phyloP scores from a whole-genome alignment of 2,113 vertebrate genomes.

The Puffinus mauretanicus region DNA sequence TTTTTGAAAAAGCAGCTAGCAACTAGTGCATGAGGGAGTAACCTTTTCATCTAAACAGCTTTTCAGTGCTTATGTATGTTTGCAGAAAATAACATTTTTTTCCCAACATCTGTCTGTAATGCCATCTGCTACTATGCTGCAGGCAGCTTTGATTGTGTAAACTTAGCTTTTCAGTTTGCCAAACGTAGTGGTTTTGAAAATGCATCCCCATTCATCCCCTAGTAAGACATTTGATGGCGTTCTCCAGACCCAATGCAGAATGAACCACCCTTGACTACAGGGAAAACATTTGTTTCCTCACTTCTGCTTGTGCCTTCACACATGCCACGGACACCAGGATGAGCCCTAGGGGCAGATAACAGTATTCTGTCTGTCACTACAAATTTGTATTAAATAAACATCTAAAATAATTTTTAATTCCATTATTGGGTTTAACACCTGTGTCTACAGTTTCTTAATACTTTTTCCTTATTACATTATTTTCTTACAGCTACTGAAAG shows the following conservation, averaged over 20 bases:
- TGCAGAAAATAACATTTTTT: slow-evolving; percentile 49
- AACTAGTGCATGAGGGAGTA: not conserved
- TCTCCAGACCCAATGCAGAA: not conserved
- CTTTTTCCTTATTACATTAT: not conserved
- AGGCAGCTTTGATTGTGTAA: slow-evolving; percentile 38
- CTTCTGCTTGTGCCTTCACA: not conserved
- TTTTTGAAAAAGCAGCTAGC: not conserved
- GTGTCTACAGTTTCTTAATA: not conserved
- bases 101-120: slow-evolving; percentile 22
- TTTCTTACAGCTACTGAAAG: not conserved
- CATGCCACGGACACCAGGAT: not conserved
- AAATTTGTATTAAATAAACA: not conserved
- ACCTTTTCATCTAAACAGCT: slow-evolving; percentile 11
- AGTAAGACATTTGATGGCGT: not conserved
- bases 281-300: not conserved
- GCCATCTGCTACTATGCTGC: slow-evolving; percentile 51
- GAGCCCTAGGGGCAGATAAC: not conserved
- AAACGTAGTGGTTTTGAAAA: slow-evolving; percentile 15
- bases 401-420: not conserved
- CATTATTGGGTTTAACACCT: not conserved
- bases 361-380: not conserved
- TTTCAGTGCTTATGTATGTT: slow-evolving; percentile 28
- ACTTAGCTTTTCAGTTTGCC: slow-evolving; percentile 20
- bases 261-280: not conserved
- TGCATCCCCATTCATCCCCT: not conserved